A percentile compares a stretch with the other conserved stretches of the same genome.
Conservation (phyloP, 2,113 vertebrate genomes). For the zebrafish (Danio rerio) region GRCz12tu NC_133187.1:29809001-29809500, state of each 20-base stretch:
- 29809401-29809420: constrained; percentile 35
- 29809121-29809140: constrained; percentile 50
- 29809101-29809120: constrained; percentile 42
- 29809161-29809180: constrained; percentile 57
- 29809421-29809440: not conserved
- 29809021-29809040: constrained; percentile 34
- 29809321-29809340: constrained; percentile 8
- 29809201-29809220: constrained; percentile 45
- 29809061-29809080: not conserved
- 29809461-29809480: not conserved
- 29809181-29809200: constrained; percentile 54
- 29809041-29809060: not conserved
- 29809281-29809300: constrained; percentile 31
- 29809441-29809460: constrained; percentile 33
- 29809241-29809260: constrained; percentile 27
- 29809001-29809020: constrained; percentile 66
- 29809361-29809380: constrained; percentile 56
- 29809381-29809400: constrained; percentile 59
- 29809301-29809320: constrained; percentile 38
- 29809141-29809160: constrained; percentile 42
- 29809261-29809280: constrained; percentile 8
- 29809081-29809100: constrained; percentile 62
- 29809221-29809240: constrained; percentile 58
- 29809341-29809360: constrained; percentile 50
- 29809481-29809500: not conserved